Conservation (phyloP, 1,140 invertebrate species). For the Drosophila dunni region DNA sequence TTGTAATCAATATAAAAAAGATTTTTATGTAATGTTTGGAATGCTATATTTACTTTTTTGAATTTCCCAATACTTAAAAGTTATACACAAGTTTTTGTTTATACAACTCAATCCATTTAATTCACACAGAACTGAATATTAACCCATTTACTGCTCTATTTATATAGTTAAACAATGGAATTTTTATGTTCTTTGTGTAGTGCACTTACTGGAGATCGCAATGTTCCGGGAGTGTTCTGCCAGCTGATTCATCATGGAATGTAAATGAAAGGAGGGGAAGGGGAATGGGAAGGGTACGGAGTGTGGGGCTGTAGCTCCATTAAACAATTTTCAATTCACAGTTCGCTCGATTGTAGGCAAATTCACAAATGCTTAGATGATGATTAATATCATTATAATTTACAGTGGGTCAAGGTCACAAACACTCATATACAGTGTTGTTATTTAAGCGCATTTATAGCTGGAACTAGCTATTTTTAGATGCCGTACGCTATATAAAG, state of each 20-base stretch:
- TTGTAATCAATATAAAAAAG: background rate
- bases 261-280: background rate
- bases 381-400: conserved; percentile 9
- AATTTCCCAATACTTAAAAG: no score
- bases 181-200: conserved; percentile 5
- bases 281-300: no score
- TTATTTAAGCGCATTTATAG: no score
- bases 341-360: conserved; percentile 6
- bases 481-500: no score
- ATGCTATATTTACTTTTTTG: background rate
- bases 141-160: background rate
- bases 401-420: conserved; percentile 12
- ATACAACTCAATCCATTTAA: no score
- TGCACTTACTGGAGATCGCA: conserved; percentile 5
- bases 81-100: no score
- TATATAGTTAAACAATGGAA: conserved; percentile 19
- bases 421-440: background rate
- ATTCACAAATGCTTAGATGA: conserved; percentile 7
- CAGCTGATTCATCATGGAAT: conserved; percentile 20
- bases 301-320: background rate
- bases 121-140: no score
- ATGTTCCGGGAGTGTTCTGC: background rate
- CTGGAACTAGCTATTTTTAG: no score
- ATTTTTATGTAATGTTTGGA: background rate
- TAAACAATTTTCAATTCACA: conserved; percentile 1